phyloP scores from a whole-genome alignment of 2,113 vertebrate species.

The Onychostoma macrolepis region DNA sequence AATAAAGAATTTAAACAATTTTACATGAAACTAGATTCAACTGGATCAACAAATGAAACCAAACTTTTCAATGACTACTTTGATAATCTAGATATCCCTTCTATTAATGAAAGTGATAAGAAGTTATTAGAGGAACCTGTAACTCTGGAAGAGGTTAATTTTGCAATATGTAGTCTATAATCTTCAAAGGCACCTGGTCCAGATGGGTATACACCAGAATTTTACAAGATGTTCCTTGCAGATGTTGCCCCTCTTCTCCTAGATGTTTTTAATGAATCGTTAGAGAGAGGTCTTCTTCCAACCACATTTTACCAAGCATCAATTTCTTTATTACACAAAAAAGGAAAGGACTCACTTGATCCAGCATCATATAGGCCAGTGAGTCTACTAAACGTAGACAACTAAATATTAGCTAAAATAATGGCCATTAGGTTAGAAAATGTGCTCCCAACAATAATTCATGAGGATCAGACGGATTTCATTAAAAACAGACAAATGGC shows the following conservation, averaged over 20 bases:
- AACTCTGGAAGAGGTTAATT: neutral
- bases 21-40: neutral
- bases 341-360: slow-evolving; percentile 1
- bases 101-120: neutral
- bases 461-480: neutral
- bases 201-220: neutral
- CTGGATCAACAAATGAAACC: neutral
- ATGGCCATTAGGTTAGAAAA: neutral
- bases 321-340: neutral
- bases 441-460: neutral
- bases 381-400: neutral
- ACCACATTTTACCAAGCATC: neutral
- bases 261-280: neutral
- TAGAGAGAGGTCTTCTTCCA: neutral
- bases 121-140: neutral
- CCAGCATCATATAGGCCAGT: slow-evolving; percentile 4
- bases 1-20: neutral
- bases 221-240: neutral
- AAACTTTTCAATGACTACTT: neutral
- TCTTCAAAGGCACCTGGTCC: neutral
- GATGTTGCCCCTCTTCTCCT: neutral
- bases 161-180: too few relatives aligned
- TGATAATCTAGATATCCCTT: neutral
- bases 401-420: slow-evolving; percentile 20
- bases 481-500: slow-evolving; percentile 13